These are phyloP conservation scores for Rhabdomys dilectus DNA, from an alignment of 2,113 vertebrate species.

Conservation along the genomic window DNA sequence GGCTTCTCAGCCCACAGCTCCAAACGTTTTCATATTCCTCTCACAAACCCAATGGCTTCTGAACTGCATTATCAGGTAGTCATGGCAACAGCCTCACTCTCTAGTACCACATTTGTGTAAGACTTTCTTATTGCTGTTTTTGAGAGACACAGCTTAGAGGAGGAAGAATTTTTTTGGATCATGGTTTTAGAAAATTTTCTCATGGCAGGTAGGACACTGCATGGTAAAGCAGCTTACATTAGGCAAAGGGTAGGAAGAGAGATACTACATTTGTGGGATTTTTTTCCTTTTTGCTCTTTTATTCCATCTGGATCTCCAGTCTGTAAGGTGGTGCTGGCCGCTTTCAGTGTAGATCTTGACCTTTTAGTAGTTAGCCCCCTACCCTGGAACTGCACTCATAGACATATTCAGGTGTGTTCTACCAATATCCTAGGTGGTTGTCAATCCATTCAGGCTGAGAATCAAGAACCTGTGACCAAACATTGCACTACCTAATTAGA, in stretches of 20 bases:
- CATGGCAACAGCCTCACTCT: background rate
- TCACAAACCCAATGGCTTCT: background rate
- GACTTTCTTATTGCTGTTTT: background rate
- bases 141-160: background rate
- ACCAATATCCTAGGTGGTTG: background rate
- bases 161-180: background rate
- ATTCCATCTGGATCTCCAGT: background rate
- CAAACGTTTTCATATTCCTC: background rate
- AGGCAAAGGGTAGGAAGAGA: background rate
- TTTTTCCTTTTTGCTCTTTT: background rate
- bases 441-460: background rate
- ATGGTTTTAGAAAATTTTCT: background rate
- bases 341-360: background rate
- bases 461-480: background rate
- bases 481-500: background rate
- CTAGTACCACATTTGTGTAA: background rate
- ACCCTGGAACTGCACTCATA: background rate
- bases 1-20: background rate
- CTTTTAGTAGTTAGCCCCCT: background rate
- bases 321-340: background rate
- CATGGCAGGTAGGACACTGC: background rate
- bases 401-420: background rate
- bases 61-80: background rate
- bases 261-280: background rate
- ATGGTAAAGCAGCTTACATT: background rate